Base-by-base conservation (phyloP, 2,113 vertebrate species). In the Cryptotis parvus region DNA sequence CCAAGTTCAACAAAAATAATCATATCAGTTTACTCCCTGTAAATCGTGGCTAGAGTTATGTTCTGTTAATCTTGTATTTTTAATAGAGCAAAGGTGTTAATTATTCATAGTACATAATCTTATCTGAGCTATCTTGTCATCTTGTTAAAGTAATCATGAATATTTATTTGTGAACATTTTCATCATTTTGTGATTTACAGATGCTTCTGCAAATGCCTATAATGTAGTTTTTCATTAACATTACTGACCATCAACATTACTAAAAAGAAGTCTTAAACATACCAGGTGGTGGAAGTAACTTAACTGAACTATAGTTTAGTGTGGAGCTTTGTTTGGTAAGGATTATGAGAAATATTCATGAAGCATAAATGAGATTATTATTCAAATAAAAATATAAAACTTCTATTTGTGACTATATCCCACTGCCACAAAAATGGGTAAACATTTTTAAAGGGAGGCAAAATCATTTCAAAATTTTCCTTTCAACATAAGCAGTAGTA, bases 141-240 rank as follows among this genome's bases (percentile, higher is more conserved):
- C 45, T 86, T 76, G 92, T 90, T 95, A 85, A 90, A 87, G 80
- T 85, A 95, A 91, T 92, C 91, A 96, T 95, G 76, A 93, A 96
- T 94, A 94, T 95, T 90, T 72, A 92, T 94, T 88, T 94, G 72
- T 63, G 29, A 76, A 91, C 37, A 33, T 68, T 96, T 93, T 88
- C 90, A 77, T 80, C 68, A 35, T 87, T 78, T 92, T 75, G 73
- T 90, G 90, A 93, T 93, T 91, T 90, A 91, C 81, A 91, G 80
- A 88, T 74, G 85, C 83, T 70, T 82, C 43, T 79, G 70, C 66
- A 95, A 96, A 85, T 90, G 90, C 39, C 66, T 73, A 16, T 72
- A 79, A 80, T 95, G 68, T 22, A 86, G 76, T 6, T 83, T 93
- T 96, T 93, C 90, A 95, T 94, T 92, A 94, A 84, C 79, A 76